phyloP scores from a whole-genome alignment of 2,797 vertebrate genomes.

The Poecilia picta region DNA sequence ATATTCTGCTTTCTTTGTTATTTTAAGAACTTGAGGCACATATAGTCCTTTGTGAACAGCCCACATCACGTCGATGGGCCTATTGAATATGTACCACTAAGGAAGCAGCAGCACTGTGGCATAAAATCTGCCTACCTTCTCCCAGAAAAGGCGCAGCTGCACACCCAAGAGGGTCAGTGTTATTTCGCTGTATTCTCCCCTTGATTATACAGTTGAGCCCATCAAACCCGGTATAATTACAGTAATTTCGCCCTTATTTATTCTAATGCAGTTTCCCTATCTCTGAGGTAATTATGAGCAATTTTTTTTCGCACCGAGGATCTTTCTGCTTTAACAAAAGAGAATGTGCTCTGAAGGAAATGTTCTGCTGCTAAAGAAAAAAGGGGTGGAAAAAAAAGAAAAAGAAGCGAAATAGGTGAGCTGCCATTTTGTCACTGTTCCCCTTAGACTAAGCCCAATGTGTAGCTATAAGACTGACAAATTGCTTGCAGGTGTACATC shows the following conservation, averaged over 20 bases:
- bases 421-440: conserved; percentile 90
- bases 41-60: conserved; percentile 27
- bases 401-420: conserved; percentile 88
- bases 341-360: conserved; percentile 98
- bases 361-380: conserved; percentile 88
- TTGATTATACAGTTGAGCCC: conserved; percentile 99
- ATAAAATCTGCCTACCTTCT: conserved; percentile 54
- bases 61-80: conserved; percentile 11
- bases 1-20: not conserved
- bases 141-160: conserved; percentile 90
- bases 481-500: conserved; percentile 99
- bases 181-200: conserved; percentile 99
- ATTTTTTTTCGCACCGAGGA: conserved; percentile 97
- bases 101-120: conserved; percentile 45
- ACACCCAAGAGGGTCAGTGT: conserved; percentile 99
- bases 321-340: conserved; percentile 99
- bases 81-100: conserved; percentile 47
- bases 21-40: conserved; percentile 24
- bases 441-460: conserved; percentile 81
- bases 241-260: conserved; percentile 99
- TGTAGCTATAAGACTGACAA: conserved; percentile 87
- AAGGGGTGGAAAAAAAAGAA: not conserved
- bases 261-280: conserved; percentile 99
- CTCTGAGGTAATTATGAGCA: conserved; percentile 99
- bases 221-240: conserved; percentile 99